Evolutionary conservation across 2,888 invertebrate genomes (phyloP).

Genomic region (Zele albiditarsus): DNA sequence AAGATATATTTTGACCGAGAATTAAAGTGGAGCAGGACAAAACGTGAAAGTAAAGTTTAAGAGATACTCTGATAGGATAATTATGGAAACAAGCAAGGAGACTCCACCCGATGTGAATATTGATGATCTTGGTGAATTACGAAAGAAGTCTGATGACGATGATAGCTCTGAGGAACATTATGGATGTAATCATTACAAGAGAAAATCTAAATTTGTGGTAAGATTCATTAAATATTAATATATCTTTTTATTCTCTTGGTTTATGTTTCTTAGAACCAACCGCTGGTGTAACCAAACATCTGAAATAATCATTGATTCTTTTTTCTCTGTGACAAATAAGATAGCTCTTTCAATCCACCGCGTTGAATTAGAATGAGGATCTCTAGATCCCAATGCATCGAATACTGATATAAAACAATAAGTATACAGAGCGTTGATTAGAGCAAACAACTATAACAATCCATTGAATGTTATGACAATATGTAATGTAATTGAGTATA

Average conservation of each 20-base stretch:
- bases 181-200: slow-evolving; percentile 89
- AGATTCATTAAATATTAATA: slow-evolving; percentile 64
- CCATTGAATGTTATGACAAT: neutral
- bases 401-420: no score
- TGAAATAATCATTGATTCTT: no score
- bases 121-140: slow-evolving; percentile 46
- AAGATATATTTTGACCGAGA: neutral
- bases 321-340: no score
- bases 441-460: neutral
- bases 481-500: no score
- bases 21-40: neutral
- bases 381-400: no score
- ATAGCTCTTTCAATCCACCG: no score
- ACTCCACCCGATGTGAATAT: slow-evolving; percentile 46
- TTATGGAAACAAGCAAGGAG: slow-evolving; percentile 54
- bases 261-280: slow-evolving; percentile 20
- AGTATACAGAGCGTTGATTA: no score
- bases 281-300: neutral
- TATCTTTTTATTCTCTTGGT: slow-evolving; percentile 18
- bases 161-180: slow-evolving; percentile 60
- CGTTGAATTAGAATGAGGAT: no score
- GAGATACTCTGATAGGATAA: neutral
- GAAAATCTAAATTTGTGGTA: slow-evolving; percentile 90
- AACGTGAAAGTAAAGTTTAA: slow-evolving; percentile 11
- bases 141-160: slow-evolving; percentile 49